Evolutionary conservation across 2,888 invertebrate species (phyloP).

Genomic region (Antitype chi): DNA sequence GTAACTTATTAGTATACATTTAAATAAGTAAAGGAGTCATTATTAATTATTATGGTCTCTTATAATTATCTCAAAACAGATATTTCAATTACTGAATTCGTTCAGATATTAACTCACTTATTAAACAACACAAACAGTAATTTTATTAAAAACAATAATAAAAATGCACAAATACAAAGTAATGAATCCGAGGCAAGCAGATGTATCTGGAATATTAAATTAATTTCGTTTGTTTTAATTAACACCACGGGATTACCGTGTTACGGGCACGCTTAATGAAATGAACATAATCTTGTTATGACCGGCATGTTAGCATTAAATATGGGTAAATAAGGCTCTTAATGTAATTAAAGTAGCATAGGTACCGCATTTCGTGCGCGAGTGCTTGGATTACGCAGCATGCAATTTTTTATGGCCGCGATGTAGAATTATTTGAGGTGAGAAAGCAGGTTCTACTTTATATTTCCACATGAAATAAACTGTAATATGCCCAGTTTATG

Average conservation of each 20-base stretch:
- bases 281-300: constrained; percentile 63
- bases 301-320: constrained; percentile 44
- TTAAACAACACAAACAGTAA: neutral
- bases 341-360: constrained; percentile 49
- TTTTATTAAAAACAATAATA: constrained; percentile 9
- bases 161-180: constrained; percentile 23
- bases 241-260: constrained; percentile 52
- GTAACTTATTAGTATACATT: too few species aligned
- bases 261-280: constrained; percentile 61
- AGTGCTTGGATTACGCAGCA: constrained; percentile 39
- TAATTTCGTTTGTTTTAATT: constrained; percentile 58
- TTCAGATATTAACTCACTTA: neutral
- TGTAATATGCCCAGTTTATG: constrained; percentile 4
- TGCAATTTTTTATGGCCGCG: constrained; percentile 32
- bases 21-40: too few species aligned
- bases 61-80: neutral
- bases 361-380: constrained; percentile 28
- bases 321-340: constrained; percentile 50
- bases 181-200: constrained; percentile 30
- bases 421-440: constrained; percentile 26
- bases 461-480: constrained; percentile 24
- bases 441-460: constrained; percentile 6
- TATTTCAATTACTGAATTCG: neutral
- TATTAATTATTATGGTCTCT: neutral
- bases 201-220: constrained; percentile 49